These are phyloP conservation scores for Acromyrmex echinatior DNA, from an alignment of 1,140 invertebrate genomes.

Conservation along the genomic window DNA sequence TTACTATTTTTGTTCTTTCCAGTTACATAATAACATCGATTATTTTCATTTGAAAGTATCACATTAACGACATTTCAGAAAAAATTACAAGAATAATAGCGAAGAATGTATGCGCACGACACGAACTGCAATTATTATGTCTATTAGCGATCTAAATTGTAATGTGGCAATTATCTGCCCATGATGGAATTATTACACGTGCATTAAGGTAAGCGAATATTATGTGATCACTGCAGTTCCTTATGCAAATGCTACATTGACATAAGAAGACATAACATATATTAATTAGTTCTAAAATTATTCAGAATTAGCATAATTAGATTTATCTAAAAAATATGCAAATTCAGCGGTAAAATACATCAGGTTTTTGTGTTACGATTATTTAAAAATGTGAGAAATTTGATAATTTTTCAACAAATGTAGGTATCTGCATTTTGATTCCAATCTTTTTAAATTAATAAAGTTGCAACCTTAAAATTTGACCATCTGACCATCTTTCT, in stretches of 20 bases:
- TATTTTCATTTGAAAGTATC: neutral
- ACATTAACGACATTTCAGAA: neutral
- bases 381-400: neutral
- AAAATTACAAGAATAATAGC: constrained; percentile 31
- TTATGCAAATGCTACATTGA: constrained; percentile 48
- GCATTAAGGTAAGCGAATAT: constrained; percentile 35
- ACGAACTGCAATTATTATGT: constrained; percentile 5
- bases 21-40: neutral
- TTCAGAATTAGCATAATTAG: constrained; percentile 22
- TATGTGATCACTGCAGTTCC: constrained; percentile 33
- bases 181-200: constrained; percentile 44
- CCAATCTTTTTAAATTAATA: neutral
- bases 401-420: neutral
- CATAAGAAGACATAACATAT: neutral
- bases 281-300: constrained; percentile 1
- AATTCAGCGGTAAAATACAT: neutral
- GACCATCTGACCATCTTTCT: neutral
- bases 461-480: neutral
- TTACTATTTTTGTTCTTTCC: neutral
- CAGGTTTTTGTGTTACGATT: neutral
- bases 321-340: constrained; percentile 31
- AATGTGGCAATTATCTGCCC: constrained; percentile 21
- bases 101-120: neutral
- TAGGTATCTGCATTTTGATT: neutral
- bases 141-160: constrained; percentile 38